Conservation (phyloP, 2,888 invertebrate genomes). For the Hydrotaea diabolus region DNA sequence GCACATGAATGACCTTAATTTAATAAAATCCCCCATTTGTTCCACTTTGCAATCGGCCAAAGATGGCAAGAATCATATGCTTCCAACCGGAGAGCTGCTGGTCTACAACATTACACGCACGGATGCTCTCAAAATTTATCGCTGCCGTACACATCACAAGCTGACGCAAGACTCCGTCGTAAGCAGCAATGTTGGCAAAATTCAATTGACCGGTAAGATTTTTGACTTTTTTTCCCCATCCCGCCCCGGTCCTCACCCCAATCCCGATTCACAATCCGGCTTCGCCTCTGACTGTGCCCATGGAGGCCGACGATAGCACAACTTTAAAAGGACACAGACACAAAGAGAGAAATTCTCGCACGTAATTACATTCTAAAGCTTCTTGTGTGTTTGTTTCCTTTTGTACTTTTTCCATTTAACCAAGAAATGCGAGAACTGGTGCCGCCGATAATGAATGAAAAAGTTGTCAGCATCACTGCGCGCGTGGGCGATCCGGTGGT, state of each 20-base stretch:
- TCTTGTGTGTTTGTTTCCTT: background rate
- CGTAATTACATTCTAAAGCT: conserved; percentile 28
- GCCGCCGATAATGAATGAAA: conserved; percentile 83
- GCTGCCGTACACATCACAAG: conserved; percentile 84
- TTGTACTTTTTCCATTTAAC: conserved; percentile 32
- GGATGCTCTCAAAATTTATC: conserved; percentile 83
- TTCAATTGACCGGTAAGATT: conserved; percentile 82
- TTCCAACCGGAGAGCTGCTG: conserved; percentile 84
- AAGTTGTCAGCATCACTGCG: conserved; percentile 81
- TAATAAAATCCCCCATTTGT: conserved; percentile 47
- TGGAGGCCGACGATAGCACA: background rate
- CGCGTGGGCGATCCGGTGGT: conserved; percentile 83
- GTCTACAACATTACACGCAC: conserved; percentile 83
- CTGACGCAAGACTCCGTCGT: conserved; percentile 83
- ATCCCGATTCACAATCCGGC: background rate
- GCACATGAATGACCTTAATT: conserved; percentile 51
- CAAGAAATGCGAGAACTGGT: conserved; percentile 82
- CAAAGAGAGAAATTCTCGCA: conserved; percentile 40
- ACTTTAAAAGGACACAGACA: conserved; percentile 38
- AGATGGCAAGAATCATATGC: conserved; percentile 84
- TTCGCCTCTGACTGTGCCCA: background rate
- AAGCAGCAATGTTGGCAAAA: conserved; percentile 83
- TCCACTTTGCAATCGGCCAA: conserved; percentile 45
- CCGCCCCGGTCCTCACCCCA: background rate
- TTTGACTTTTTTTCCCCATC: background rate